A percentile compares a stretch with the other conserved stretches of the same genome.
Evolutionary conservation across 2,113 vertebrate species (phyloP).

Genomic region (Amblyornis subalaris): DNA sequence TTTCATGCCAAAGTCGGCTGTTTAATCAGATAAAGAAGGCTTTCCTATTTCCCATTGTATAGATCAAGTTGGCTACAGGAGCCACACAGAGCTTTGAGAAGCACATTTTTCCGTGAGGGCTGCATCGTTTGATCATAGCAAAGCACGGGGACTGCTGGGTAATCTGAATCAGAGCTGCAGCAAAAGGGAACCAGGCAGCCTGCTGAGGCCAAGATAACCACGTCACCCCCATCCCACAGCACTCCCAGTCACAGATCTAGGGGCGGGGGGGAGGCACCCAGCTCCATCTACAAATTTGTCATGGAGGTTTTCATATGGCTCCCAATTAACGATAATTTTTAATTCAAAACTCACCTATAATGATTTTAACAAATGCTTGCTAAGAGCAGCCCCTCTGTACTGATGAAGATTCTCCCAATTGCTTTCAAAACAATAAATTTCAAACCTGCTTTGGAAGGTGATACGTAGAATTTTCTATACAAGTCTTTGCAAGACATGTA

Average conservation of each 20-base stretch:
- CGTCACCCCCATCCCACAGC: background rate
- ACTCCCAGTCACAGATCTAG: background rate
- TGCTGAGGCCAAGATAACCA: conserved; percentile 27
- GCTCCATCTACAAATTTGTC: background rate
- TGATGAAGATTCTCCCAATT: background rate
- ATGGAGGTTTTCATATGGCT: background rate
- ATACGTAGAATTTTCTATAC: background rate
- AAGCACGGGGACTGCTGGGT: conserved; percentile 45
- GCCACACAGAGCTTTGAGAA: conserved; percentile 61
- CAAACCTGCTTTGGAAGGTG: background rate
- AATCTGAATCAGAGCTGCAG: conserved; percentile 44
- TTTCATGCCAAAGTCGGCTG: conserved; percentile 52
- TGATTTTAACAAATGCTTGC: background rate
- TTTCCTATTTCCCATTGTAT: conserved; percentile 57
- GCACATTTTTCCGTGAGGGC: conserved; percentile 30
- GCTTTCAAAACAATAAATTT: background rate
- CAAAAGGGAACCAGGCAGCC: conserved; percentile 50
- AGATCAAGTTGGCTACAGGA: conserved; percentile 52
- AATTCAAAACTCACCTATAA: background rate
- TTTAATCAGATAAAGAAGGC: conserved; percentile 59
- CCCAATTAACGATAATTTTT: background rate
- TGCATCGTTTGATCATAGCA: conserved; percentile 57
- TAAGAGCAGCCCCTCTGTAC: background rate
- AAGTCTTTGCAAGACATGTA: background rate
- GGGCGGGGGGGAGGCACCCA: background rate